Conservation (phyloP, 2,797 vertebrate species). For the Corythornis leucogaster region DNA sequence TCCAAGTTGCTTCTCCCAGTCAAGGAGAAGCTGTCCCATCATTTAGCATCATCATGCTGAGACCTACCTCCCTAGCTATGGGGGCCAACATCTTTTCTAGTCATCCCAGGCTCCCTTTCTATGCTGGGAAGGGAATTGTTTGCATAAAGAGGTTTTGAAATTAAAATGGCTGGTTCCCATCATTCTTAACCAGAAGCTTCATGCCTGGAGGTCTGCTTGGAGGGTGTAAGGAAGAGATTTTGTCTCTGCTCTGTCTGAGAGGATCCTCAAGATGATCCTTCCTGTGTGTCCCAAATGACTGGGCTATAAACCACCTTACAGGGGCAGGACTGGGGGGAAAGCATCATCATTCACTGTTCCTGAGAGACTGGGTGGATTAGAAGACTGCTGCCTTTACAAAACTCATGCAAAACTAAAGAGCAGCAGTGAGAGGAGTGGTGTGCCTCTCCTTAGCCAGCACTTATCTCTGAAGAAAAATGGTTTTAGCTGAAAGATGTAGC, state of each 20-base stretch:
- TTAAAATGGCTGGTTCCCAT: background rate
- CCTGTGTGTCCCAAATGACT: background rate
- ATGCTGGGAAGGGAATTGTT: background rate
- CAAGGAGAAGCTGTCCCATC: background rate
- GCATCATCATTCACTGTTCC: background rate
- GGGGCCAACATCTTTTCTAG: background rate
- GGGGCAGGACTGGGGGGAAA: background rate
- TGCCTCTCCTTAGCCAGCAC: background rate
- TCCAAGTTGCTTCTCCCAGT: background rate
- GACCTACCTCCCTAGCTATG: background rate
- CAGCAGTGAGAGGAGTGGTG: background rate
- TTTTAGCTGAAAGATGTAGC: background rate
- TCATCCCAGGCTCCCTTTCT: background rate
- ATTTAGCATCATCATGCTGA: background rate
- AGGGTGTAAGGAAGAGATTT: background rate
- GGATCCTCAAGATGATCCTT: background rate
- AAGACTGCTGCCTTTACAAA: background rate
- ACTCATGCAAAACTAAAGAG: background rate
- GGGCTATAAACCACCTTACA: background rate
- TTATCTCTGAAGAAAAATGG: background rate
- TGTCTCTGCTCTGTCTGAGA: background rate
- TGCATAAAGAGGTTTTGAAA: background rate
- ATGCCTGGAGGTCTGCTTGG: background rate
- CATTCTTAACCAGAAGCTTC: background rate
- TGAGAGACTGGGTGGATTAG: background rate